Percentiles rank a stretch among this genome's conserved stretches.
phyloP scores from a whole-genome alignment of 2,113 vertebrate genomes.

The Triplophysa dalaica region DNA sequence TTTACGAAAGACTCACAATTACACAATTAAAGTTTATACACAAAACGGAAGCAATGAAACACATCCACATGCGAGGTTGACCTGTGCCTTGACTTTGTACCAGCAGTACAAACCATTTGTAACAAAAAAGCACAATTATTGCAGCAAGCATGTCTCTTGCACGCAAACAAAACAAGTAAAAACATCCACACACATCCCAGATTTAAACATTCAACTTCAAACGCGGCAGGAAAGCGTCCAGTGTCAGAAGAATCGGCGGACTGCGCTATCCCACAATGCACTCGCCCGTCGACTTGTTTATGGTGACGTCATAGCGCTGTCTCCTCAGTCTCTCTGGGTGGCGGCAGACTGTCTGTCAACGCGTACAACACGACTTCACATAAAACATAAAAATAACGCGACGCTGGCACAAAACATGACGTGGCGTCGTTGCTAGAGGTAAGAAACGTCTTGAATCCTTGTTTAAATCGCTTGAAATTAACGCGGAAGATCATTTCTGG shows the following conservation, averaged over 20 bases:
- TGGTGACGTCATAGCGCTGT: conserved; percentile 64
- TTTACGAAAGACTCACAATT: no score
- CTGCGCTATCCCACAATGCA: conserved; percentile 61
- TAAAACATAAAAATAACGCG: neutral
- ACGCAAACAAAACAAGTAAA: neutral
- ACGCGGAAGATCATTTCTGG: neutral
- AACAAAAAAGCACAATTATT: neutral
- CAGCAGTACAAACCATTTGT: neutral
- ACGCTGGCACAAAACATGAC: neutral
- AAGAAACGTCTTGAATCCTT: neutral
- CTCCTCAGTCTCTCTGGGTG: conserved; percentile 59
- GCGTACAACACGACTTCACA: conserved; percentile 1
- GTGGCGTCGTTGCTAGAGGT: neutral
- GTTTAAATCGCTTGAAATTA: neutral
- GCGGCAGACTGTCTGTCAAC: conserved; percentile 41
- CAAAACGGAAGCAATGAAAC: no score
- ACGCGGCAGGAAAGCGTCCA: neutral
- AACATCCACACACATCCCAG: neutral
- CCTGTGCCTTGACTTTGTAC: neutral
- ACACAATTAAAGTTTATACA: no score
- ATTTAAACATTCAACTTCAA: neutral
- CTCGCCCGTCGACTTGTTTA: conserved; percentile 55
- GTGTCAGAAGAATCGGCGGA: conserved; percentile 45
- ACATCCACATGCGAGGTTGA: neutral
- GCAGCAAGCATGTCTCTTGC: neutral